phyloP scores from a whole-genome alignment of 2,113 vertebrate species.

The Callocephalon fimbriatum region DNA sequence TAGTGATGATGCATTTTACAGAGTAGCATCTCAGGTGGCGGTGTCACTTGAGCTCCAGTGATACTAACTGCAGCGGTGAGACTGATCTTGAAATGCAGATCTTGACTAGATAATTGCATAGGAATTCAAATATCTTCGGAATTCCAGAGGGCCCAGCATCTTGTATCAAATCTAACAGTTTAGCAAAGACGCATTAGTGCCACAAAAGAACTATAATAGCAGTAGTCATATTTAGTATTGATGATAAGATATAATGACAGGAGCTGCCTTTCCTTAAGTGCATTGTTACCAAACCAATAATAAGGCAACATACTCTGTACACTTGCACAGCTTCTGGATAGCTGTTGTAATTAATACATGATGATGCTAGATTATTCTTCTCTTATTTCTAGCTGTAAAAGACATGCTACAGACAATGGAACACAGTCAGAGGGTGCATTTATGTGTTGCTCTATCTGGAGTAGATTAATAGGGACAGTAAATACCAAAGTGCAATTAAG shows the following conservation, averaged over 20 bases:
- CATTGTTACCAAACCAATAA: not conserved
- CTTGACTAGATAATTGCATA: not conserved
- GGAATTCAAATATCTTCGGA: not conserved
- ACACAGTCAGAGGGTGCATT: not conserved
- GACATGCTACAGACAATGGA: not conserved
- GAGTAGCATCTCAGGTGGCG: not conserved
- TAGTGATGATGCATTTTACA: rapidly evolving
- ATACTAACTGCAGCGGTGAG: not conserved
- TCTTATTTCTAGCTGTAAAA: not conserved
- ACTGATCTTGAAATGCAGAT: not conserved
- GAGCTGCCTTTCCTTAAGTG: not conserved
- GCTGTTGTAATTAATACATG: not conserved
- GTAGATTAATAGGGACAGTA: not conserved
- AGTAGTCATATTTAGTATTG: not conserved
- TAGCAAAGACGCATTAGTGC: not conserved
- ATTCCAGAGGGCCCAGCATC: not conserved
- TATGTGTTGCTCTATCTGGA: not conserved
- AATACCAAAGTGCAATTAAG: not conserved
- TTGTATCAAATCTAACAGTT: not conserved
- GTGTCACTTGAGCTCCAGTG: not conserved
- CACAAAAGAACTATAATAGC: not conserved
- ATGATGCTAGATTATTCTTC: not conserved
- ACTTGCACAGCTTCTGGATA: not conserved
- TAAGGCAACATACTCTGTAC: not conserved
- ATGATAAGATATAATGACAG: not conserved